Conservation (phyloP, 1,140 invertebrate genomes). For the Euglossa dilemma region DNA sequence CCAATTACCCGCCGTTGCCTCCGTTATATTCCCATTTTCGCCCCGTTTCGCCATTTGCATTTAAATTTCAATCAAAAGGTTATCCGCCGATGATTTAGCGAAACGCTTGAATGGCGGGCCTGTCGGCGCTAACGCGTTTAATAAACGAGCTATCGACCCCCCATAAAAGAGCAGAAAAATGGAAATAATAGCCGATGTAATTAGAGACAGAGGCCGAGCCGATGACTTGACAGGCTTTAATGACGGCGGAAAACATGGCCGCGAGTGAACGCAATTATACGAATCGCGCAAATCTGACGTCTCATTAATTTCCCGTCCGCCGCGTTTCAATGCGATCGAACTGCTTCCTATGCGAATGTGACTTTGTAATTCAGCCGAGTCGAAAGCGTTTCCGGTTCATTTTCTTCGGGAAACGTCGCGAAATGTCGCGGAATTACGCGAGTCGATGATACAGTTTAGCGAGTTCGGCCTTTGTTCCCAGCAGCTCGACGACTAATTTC, state of each 20-base stretch:
- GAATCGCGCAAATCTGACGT: conserved; percentile 17
- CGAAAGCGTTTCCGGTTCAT: neutral
- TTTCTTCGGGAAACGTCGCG: neutral
- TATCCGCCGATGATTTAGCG: neutral
- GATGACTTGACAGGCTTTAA: neutral
- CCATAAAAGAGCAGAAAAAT: neutral
- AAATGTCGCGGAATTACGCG: neutral
- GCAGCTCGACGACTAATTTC: no score
- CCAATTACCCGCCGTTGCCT: neutral
- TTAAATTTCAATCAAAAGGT: neutral
- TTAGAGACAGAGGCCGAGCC: neutral
- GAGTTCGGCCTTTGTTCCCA: no score
- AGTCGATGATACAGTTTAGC: neutral
- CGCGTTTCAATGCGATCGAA: neutral
- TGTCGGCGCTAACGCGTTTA: neutral
- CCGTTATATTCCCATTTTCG: neutral
- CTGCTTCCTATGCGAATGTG: neutral
- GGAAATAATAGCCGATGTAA: neutral
- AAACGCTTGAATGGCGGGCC: neutral
- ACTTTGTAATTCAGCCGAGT: neutral
- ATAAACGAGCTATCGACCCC: neutral
- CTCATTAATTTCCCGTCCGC: conserved; percentile 9
- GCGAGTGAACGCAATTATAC: conserved; percentile 1
- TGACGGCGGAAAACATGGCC: neutral
- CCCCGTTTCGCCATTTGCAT: neutral